These are phyloP conservation scores for Crenichthys baileyi DNA, from an alignment of 2,797 vertebrate genomes.

Conservation along the genomic window DNA sequence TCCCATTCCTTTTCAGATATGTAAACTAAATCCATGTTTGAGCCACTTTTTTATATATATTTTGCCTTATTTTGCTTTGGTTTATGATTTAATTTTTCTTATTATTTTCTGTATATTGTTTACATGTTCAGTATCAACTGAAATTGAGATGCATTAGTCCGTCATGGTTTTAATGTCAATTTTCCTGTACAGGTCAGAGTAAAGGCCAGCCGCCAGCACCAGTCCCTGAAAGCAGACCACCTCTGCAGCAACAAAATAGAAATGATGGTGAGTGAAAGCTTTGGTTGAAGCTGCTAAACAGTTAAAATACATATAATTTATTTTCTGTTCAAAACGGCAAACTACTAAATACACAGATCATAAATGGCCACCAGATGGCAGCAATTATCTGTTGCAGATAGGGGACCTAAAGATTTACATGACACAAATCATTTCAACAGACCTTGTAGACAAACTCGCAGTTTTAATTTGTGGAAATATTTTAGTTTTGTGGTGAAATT, in stretches of 20 bases:
- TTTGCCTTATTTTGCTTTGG: neutral
- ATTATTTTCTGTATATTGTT: neutral
- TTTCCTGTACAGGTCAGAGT: constrained; percentile 67
- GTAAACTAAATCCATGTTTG: neutral
- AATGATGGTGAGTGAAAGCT: constrained; percentile 65
- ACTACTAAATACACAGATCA: neutral
- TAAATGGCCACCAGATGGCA: constrained; percentile 70
- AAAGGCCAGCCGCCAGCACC: constrained; percentile 66
- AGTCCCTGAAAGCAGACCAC: constrained; percentile 52
- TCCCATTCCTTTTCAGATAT: neutral
- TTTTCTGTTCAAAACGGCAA: neutral
- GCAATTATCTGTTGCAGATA: constrained; percentile 34
- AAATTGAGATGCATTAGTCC: neutral
- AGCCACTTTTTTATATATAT: neutral
- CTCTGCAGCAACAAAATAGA: constrained; percentile 72
- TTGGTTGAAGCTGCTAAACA: neutral
- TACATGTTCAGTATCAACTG: neutral
- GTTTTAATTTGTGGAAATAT: constrained; percentile 19
- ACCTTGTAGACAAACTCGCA: constrained; percentile 4
- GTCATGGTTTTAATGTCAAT: neutral
- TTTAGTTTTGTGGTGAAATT: neutral
- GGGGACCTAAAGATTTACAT: constrained; percentile 21
- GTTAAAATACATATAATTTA: neutral
- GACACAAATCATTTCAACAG: constrained; percentile 19
- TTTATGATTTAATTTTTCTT: too few species aligned